Conservation (phyloP, 2,888 invertebrate genomes). For the Drosophila kokeensis region DNA sequence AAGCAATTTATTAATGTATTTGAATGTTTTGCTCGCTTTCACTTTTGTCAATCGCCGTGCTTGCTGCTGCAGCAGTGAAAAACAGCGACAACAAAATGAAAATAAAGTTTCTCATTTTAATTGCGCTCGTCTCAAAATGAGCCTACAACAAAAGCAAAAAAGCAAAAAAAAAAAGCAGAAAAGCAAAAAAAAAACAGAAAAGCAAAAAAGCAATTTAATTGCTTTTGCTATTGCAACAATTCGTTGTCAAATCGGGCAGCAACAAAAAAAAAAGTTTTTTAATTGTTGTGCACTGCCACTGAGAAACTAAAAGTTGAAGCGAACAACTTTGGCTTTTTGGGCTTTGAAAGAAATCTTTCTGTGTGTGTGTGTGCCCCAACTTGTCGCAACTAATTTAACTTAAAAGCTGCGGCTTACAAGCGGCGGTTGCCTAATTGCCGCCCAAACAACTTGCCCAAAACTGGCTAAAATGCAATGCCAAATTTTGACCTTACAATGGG, state of each 20-base stretch:
- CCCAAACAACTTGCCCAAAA: background rate
- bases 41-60: slow-evolving; percentile 74
- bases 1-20: slow-evolving; percentile 46
- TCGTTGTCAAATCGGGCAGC: slow-evolving; percentile 34
- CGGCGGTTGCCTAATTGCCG: slow-evolving; percentile 3
- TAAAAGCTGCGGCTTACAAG: slow-evolving; percentile 2
- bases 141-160: slow-evolving; percentile 43
- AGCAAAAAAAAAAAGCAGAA: slow-evolving; percentile 17
- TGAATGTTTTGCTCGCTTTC: slow-evolving; percentile 47
- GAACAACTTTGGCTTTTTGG: slow-evolving; percentile 16
- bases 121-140: slow-evolving; percentile 49
- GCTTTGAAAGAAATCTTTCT: slow-evolving; percentile 1
- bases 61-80: slow-evolving; percentile 23
- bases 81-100: slow-evolving; percentile 32
- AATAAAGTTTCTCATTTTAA: slow-evolving; percentile 72
- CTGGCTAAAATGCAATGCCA: background rate
- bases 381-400: slow-evolving; percentile 14
- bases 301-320: slow-evolving; percentile 14
- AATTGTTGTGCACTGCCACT: slow-evolving; percentile 11
- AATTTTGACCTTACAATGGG: background rate
- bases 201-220: slow-evolving; percentile 40
- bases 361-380: background rate
- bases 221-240: slow-evolving; percentile 38
- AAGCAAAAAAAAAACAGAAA: slow-evolving; percentile 1
- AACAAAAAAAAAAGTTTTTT: slow-evolving; percentile 37